Evolutionary conservation across 2,113 vertebrate genomes (phyloP).

Genomic region (Microtus pennsylvanicus): DNA sequence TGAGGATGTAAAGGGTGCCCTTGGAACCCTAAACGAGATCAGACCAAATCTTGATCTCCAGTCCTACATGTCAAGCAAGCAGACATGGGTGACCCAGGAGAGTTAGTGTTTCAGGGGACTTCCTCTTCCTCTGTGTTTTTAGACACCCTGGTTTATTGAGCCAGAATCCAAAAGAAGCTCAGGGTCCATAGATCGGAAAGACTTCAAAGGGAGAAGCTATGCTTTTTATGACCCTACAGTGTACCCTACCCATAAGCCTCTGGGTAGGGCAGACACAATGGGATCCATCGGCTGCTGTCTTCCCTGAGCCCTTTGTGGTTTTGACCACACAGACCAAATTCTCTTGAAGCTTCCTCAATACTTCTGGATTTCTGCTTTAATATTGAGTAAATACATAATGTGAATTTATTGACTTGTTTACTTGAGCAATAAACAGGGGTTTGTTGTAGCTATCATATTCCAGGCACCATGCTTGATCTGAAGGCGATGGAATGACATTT

Average conservation of each 20-base stretch:
- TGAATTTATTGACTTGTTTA: background rate
- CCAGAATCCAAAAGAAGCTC: background rate
- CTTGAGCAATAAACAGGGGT: background rate
- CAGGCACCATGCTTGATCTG: background rate
- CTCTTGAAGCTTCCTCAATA: background rate
- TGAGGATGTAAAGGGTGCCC: background rate
- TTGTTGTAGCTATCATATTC: background rate
- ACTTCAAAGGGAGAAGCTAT: background rate
- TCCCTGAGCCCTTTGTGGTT: background rate
- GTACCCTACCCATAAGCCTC: accelerated
- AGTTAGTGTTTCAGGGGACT: too few species aligned
- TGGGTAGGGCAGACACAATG: background rate
- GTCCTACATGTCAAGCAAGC: background rate
- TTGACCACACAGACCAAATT: background rate
- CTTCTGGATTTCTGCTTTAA: slow-evolving; percentile 18
- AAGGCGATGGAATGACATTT: background rate
- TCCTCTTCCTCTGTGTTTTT: background rate
- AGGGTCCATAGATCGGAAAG: too few species aligned
- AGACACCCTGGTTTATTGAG: background rate
- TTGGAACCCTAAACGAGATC: background rate
- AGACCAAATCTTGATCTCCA: background rate
- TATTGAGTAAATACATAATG: background rate
- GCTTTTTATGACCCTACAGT: accelerated
- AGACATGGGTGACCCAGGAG: background rate
- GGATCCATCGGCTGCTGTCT: background rate